Evolutionary conservation across 1,140 invertebrate genomes (phyloP), one percentile per base, ranked within the genome.

Genomic region (Lasaia peninsularis): DNA sequence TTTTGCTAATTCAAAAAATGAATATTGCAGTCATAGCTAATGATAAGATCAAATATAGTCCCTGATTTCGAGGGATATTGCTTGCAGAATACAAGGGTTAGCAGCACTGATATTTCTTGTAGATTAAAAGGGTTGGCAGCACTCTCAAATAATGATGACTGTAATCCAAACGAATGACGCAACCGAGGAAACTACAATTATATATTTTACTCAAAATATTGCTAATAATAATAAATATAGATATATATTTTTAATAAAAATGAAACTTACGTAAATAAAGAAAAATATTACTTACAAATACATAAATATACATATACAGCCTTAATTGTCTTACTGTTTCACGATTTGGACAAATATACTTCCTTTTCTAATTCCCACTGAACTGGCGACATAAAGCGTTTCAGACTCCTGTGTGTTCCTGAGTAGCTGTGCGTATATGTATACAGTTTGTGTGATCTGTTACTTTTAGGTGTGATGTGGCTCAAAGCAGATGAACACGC

Each of bases 401-500:
- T 24, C 18, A 24, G 16, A 49, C 16, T 9, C 44, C 44, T 49
- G 44, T 18, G 18, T 48, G 44, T 49, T 34, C 44, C 44, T 49
- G 44, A 49, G 20, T 49, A 49, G 20, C 20, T 49, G 44, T 49
- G 44, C 9, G 44, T 49, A 49, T 49, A 49, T 7, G 44, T 49
- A 49, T 18, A 34, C 33, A 20, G 44, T 49, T 49, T 49, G 14
- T 49, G 44, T 49, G 44, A 49, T 24, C 16, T 49, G 44, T 49
- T 20, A 49, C 44, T 49, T 2, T 49, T 49, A 49, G n/a, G 44
- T 20, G 51, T 53, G 44, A 28, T 61, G 24, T 28, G 48, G 57
- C 59, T 49, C 28, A 35, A 61, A 60, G 33, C 53, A 60, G 18
- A 37, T 53, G 20, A 54, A 54, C 21, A 60, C 40, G 20, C 60